Percentiles rank a stretch among this genome's conserved stretches.
phyloP scores from a whole-genome alignment of 1,140 invertebrate genomes.

The Drosophila santomea region DNA sequence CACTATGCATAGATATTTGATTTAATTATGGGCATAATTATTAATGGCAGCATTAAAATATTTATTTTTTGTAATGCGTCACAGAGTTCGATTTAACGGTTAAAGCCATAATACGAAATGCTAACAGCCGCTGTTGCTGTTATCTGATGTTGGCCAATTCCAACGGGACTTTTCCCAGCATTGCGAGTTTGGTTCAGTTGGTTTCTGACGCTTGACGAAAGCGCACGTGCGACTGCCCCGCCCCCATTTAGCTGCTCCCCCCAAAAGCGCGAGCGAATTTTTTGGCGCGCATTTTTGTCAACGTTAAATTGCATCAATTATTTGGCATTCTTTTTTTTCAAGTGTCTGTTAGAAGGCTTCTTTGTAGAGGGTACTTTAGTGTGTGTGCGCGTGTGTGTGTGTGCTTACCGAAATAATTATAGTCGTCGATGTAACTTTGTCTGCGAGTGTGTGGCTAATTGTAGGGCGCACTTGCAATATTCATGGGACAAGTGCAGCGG shows the following conservation, averaged over 20 bases:
- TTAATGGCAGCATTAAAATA: too few relatives aligned
- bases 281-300: conserved; percentile 66
- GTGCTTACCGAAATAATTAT: not conserved
- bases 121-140: not conserved
- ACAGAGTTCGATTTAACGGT: too few relatives aligned
- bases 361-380: not conserved
- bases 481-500: conserved; percentile 54
- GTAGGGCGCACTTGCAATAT: conserved; percentile 58
- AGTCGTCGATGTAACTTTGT: not conserved
- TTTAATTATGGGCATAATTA: too few relatives aligned
- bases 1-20: too few relatives aligned
- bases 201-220: conserved; percentile 56
- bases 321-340: conserved; percentile 11
- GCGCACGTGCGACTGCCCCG: conserved; percentile 14
- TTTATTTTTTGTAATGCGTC: too few relatives aligned
- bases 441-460: conserved; percentile 46
- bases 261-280: conserved; percentile 31
- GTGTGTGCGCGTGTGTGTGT: not conserved
- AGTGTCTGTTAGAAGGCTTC: not conserved
- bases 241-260: not conserved
- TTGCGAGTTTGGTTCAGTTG: conserved; percentile 41
- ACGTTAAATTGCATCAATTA: conserved; percentile 9
- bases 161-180: conserved; percentile 11
- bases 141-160: conserved; percentile 14
- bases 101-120: too few relatives aligned